phyloP scores from a whole-genome alignment of 2,113 vertebrate species.

The Phalacrocorax pelagicus region DNA sequence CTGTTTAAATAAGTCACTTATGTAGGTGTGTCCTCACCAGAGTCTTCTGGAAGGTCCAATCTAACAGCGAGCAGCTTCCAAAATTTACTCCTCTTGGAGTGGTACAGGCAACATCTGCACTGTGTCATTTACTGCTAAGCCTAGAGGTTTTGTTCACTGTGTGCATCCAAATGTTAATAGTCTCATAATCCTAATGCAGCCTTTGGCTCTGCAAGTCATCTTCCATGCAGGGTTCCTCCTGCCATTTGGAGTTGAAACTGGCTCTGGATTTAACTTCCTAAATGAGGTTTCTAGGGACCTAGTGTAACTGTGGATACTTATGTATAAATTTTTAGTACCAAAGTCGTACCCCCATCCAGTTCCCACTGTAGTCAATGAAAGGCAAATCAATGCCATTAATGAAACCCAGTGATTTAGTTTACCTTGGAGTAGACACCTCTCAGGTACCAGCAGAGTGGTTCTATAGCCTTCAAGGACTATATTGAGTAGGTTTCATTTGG shows the following conservation, averaged over 20 bases:
- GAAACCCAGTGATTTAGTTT: neutral
- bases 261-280: neutral
- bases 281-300: neutral
- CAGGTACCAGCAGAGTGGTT: neutral
- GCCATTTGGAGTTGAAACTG: neutral
- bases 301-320: neutral
- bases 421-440: neutral
- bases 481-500: neutral
- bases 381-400: neutral
- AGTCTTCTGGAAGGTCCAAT: neutral
- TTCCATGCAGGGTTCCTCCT: neutral
- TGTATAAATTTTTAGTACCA: neutral
- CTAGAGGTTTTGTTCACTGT: neutral
- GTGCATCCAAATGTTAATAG: neutral
- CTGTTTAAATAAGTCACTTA: neutral
- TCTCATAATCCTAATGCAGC: neutral
- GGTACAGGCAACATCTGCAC: neutral
- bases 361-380: neutral
- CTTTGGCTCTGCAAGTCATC: neutral
- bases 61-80: neutral
- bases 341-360: neutral
- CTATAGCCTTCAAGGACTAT: neutral
- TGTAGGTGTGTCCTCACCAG: neutral
- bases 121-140: accelerated
- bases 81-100: neutral